These are phyloP conservation scores for Lasioglossum albipes DNA, from an alignment of 1,140 invertebrate genomes.

Conservation along the genomic window DNA sequence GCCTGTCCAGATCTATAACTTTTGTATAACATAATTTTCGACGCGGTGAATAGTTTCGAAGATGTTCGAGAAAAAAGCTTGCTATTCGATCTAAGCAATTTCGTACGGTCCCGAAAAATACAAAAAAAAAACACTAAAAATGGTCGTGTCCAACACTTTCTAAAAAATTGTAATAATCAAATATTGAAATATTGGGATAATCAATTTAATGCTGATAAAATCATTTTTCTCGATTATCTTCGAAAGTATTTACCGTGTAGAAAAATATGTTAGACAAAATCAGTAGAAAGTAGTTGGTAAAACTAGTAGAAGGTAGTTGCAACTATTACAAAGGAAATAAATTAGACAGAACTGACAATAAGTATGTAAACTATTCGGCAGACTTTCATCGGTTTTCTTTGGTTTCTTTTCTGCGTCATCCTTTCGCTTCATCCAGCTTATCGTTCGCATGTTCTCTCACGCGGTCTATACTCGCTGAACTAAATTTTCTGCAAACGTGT, in stretches of 20 bases:
- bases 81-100: background rate
- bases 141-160: too few species aligned
- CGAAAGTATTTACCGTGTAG: too few species aligned
- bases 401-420: background rate
- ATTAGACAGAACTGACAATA: background rate
- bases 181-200: too few species aligned
- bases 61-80: too few species aligned
- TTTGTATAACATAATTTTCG: too few species aligned
- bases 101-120: background rate
- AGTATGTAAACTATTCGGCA: background rate
- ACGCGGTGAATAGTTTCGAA: too few species aligned
- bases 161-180: too few species aligned
- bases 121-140: too few species aligned
- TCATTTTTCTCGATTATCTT: too few species aligned
- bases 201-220: too few species aligned
- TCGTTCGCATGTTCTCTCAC: slow-evolving; percentile 37
- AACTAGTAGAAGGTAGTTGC: background rate
- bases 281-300: background rate
- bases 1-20: too few species aligned
- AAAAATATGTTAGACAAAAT: background rate
- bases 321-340: background rate
- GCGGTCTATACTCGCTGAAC: background rate
- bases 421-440: slow-evolving; percentile 33
- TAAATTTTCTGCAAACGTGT: slow-evolving; percentile 14
- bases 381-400: background rate